These are phyloP conservation scores for Reticulitermes lucifugus DNA, from an alignment of 2,888 invertebrate species.

Conservation along the genomic window DNA sequence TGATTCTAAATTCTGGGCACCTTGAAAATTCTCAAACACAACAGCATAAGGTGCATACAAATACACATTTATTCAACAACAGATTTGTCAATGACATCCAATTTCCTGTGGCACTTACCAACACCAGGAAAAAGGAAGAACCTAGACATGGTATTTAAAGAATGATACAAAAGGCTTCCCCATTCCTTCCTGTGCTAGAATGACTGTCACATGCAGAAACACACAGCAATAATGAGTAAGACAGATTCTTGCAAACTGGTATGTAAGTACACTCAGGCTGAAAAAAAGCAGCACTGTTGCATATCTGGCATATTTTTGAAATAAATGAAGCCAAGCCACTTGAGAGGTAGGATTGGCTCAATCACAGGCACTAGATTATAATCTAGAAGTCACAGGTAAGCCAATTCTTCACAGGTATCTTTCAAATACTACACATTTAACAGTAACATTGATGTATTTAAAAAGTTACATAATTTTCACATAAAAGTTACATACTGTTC, in stretches of 20 bases:
- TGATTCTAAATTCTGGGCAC: neutral
- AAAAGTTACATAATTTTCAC: neutral
- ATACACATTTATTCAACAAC: neutral
- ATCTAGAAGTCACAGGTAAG: neutral
- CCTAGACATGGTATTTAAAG: neutral
- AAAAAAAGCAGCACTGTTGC: neutral
- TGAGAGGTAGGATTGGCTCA: too few species aligned
- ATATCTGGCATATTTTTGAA: neutral
- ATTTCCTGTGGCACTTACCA: neutral
- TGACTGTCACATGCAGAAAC: slow-evolving; percentile 2
- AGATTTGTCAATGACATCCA: neutral
- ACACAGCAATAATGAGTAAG: neutral
- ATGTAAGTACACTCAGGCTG: neutral
- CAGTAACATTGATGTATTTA: slow-evolving; percentile 9
- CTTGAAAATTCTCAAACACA: neutral
- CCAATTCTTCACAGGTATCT: neutral
- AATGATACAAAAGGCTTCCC: neutral
- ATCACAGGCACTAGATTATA: neutral
- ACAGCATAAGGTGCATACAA: neutral
- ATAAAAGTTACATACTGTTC: neutral
- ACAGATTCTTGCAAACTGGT: neutral
- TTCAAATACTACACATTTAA: slow-evolving; percentile 14
- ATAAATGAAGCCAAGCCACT: neutral
- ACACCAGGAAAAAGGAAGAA: neutral
- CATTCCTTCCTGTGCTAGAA: neutral